Evolutionary conservation across 2,888 invertebrate species (phyloP), one percentile per base, ranked within the genome.

Genomic region (Cecidostiba fungosa): DNA sequence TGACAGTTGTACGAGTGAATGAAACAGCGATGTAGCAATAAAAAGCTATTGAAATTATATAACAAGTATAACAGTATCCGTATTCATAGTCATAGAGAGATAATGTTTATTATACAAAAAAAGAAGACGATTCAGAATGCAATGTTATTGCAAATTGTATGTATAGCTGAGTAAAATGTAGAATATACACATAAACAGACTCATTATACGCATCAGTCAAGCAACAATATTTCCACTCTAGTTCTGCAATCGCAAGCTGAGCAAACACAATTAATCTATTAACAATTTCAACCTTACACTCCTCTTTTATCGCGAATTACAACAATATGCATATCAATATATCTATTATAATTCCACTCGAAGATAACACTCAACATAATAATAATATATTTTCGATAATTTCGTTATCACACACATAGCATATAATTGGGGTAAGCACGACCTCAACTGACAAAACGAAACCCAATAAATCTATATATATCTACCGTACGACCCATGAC

Each of bases 361-460:
- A 50, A 79, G 79, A 79, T 54, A 72, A 62, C 73, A 39, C 43
- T 59, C 32, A 32, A 77, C 59, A 47, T 50, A 19, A 50, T 4
- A 16, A 19, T 19, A 16, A 4, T 77, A 72, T 69, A 82, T 83
- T n/a, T n/a, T 72, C 59, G 14, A 72, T 62, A n/a, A 66, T 84
- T 69, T n/a, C n/a, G n/a, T 78, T 79, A 84, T 79, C 78, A 62
- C 3, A 6, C 12, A 36, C 47, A n/a, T 1, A n/a, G n/a, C n/a
- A 19, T 36, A 50, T 26, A 72, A 72, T 66, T 73, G 77, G 62
- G 73, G 73, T 19, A 62, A 66, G 32, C 59, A 14, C 62, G 70
- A 78, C 83, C 78, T 78, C 73, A 23, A 23, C 50, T 77, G 77
- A 82, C 72, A 50, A 47, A 47, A 66, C 66, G 62, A 66, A 79